These are phyloP conservation scores for Melanostigma gelatinosum DNA, from an alignment of 2,113 vertebrate species.

Conservation along the genomic window DNA sequence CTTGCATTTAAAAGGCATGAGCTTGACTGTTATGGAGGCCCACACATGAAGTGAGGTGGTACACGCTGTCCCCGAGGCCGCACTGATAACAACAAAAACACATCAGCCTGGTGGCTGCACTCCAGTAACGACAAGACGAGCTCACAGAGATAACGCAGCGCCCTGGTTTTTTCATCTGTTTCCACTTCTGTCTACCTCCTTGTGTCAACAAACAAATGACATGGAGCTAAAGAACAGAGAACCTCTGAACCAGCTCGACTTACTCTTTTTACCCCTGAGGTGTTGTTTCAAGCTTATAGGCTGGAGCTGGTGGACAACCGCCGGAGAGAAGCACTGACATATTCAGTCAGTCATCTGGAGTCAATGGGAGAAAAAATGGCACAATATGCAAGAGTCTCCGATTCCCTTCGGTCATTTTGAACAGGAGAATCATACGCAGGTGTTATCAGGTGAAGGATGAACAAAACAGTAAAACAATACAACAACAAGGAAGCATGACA, in stretches of 20 bases:
- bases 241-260: background rate
- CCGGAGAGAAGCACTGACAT: background rate
- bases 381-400: background rate
- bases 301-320: background rate
- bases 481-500: background rate
- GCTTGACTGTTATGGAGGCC: background rate
- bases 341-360: background rate
- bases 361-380: background rate
- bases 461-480: background rate
- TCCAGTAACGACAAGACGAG: constrained; percentile 48
- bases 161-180: constrained; percentile 57
- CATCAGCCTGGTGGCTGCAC: constrained; percentile 16
- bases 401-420: background rate
- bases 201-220: constrained; percentile 57
- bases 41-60: background rate
- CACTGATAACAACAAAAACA: constrained; percentile 49
- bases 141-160: constrained; percentile 40
- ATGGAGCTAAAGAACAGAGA: constrained; percentile 13
- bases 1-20: background rate
- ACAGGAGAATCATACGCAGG: background rate
- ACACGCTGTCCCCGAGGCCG: constrained; percentile 1
- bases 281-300: background rate
- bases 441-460: background rate
- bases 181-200: constrained; percentile 39
- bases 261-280: background rate